Percentiles rank a stretch among this genome's conserved stretches.
These are phyloP conservation scores for Typhlomys cinereus DNA, from an alignment of 2,113 vertebrate species.

Conservation along the genomic window DNA sequence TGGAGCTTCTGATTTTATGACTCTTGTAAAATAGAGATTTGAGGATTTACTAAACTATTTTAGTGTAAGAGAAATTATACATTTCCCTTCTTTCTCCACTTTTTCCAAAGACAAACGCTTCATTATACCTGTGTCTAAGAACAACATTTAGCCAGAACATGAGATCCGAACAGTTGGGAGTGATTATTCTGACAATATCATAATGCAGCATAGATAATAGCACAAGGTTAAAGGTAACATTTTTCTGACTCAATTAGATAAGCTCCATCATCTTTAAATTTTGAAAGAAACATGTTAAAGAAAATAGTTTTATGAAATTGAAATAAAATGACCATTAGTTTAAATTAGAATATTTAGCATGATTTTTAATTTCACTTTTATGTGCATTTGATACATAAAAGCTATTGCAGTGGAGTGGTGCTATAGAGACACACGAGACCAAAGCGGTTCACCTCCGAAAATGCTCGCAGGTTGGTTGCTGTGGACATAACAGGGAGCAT, in stretches of 20 bases:
- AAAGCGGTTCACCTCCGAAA: not conserved
- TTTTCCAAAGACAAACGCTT: no score
- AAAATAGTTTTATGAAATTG: not conserved
- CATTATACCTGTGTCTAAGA: no score
- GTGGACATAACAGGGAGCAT: not conserved
- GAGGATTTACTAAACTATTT: not conserved
- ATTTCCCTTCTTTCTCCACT: no score
- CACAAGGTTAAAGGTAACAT: not conserved
- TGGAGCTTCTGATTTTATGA: not conserved
- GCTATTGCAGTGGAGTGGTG: not conserved
- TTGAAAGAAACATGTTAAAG: not conserved
- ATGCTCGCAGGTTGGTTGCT: not conserved
- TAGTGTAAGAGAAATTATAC: not conserved
- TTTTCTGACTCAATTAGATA: not conserved
- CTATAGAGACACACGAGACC: not conserved
- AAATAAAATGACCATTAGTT: not conserved
- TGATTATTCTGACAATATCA: not conserved
- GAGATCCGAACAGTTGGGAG: not conserved
- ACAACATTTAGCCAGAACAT: no score
- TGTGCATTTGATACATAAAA: not conserved
- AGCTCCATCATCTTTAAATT: not conserved
- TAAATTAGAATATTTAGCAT: slow-evolving; percentile 4
- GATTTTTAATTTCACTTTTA: not conserved
- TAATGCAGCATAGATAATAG: not conserved
- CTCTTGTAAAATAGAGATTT: not conserved